These are phyloP conservation scores for Eulemur rufifrons DNA, from an alignment of 2,113 vertebrate genomes.

Conservation along the genomic window DNA sequence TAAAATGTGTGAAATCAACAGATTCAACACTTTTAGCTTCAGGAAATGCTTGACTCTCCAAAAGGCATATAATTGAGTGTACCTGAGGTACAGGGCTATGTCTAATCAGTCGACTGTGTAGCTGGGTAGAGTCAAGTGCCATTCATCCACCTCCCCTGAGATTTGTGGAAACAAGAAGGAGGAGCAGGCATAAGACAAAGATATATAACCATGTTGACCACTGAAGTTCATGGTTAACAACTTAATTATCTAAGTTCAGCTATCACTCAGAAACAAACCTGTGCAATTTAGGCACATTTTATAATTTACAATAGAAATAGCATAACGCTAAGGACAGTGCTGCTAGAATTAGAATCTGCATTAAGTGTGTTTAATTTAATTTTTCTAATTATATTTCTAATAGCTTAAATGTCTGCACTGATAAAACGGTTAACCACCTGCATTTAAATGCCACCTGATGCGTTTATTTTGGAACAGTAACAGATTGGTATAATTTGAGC, in stretches of 20 bases:
- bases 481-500: constrained; percentile 85
- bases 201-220: constrained; percentile 85
- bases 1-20: constrained; percentile 69
- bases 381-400: constrained; percentile 90
- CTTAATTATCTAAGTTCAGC: constrained; percentile 87
- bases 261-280: constrained; percentile 84
- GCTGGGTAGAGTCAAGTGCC: constrained; percentile 86
- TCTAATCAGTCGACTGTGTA: constrained; percentile 85
- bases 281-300: constrained; percentile 77
- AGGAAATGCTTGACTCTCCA: constrained; percentile 74
- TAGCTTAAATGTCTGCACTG: constrained; percentile 84
- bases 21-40: constrained; percentile 64
- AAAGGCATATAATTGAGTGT: constrained; percentile 82
- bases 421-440: constrained; percentile 87
- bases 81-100: constrained; percentile 80
- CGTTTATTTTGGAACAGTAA: constrained; percentile 86
- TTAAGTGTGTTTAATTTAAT: constrained; percentile 87
- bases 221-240: constrained; percentile 86
- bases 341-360: constrained; percentile 78
- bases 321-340: constrained; percentile 81
- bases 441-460: constrained; percentile 88
- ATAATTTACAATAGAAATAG: constrained; percentile 83
- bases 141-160: constrained; percentile 85
- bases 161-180: constrained; percentile 82
- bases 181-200: constrained; percentile 81